A percentile compares a stretch with the other conserved stretches of the same genome.
These are phyloP conservation scores for Drosophila burlai DNA, from an alignment of 1,140 invertebrate genomes.

Conservation along the genomic window DNA sequence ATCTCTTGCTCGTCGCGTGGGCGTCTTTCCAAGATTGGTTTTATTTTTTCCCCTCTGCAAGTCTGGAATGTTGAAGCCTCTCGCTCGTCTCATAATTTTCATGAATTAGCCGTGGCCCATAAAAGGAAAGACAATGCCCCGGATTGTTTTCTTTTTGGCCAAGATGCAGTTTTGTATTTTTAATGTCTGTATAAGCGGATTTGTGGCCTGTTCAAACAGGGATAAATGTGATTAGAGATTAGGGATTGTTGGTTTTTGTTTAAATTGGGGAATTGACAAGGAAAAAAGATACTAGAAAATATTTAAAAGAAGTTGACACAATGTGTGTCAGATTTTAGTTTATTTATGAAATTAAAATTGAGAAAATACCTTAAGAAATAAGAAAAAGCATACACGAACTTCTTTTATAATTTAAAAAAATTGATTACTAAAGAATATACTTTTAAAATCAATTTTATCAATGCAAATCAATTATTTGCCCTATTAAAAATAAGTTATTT, in stretches of 20 bases:
- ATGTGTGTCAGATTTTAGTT: not conserved
- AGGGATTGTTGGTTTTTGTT: not conserved
- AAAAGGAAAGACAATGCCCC: slow-evolving; percentile 19
- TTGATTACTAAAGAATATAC: too few relatives aligned
- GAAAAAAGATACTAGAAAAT: not conserved
- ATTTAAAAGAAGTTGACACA: not conserved
- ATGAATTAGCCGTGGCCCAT: slow-evolving; percentile 55
- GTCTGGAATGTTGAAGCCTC: slow-evolving; percentile 52
- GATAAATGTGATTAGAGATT: slow-evolving; percentile 2
- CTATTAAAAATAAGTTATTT: not conserved
- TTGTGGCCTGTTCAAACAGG: not conserved
- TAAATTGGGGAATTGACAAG: not conserved
- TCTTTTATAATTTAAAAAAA: too few relatives aligned
- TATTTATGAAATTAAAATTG: not conserved
- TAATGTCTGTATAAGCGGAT: slow-evolving; percentile 15
- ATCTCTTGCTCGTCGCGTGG: slow-evolving; percentile 72
- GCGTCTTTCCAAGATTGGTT: slow-evolving; percentile 70
- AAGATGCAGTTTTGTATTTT: slow-evolving; percentile 24
- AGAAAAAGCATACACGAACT: too few relatives aligned
- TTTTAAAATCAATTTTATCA: not conserved
- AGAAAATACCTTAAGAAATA: not conserved
- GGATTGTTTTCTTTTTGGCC: slow-evolving; percentile 14
- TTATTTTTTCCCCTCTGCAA: slow-evolving; percentile 29
- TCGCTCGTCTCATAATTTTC: slow-evolving; percentile 56
- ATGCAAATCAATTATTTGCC: not conserved